Base-by-base conservation (phyloP, 2,888 invertebrate species). In the Ariolimax columbianus region DNA sequence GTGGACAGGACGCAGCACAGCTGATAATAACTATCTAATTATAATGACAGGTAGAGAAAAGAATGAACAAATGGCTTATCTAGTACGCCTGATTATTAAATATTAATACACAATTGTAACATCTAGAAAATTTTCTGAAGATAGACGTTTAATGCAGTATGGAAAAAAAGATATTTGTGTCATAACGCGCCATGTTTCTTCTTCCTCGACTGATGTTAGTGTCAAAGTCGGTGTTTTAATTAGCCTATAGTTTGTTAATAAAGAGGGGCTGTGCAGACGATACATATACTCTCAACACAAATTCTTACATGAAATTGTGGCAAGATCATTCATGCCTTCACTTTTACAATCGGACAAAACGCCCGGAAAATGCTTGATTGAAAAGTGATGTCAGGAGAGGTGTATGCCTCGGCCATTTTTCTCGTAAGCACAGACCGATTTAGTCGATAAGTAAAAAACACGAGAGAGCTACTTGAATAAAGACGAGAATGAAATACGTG, bases 301-400 rank as follows among this genome's bases (percentile, higher is more conserved):
- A 66, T 9, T 66, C 30, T 66, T 14, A 66, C 33, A 30, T 66
- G 1, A 17, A 66, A 66, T 17, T 7, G 30, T 33, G 33, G 3
- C 66, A 66, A 30, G 30, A 33, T 66, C 66, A 66, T 33, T 17
- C 72, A 72, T 72, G 40, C 40, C 23, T n/a, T 72, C 38, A 72
- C 26, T 40, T 40, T 23, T 72, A 26, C 40, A 72, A 11, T 26
- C 1, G 26, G 72, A 38, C 72, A 38, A 72, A 40, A 19, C 26
- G 26, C 26, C 72, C 72, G 72, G 72, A 43, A 43, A 73, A 43
- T 30, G 73, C n/a, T 26, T 73, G 73, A 73, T 73, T 40, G 73
- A n/a, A 73, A 73, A 73, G 43, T 47, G 17, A 43, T 73, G 73
- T 73, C 23, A 30, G 30, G 47, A 72, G 40, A n/a, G 17, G 26